A percentile compares a stretch with the other conserved stretches of the same genome.
phyloP scores from a whole-genome alignment of 2,888 invertebrate genomes.

The Orthosia gracilis region DNA sequence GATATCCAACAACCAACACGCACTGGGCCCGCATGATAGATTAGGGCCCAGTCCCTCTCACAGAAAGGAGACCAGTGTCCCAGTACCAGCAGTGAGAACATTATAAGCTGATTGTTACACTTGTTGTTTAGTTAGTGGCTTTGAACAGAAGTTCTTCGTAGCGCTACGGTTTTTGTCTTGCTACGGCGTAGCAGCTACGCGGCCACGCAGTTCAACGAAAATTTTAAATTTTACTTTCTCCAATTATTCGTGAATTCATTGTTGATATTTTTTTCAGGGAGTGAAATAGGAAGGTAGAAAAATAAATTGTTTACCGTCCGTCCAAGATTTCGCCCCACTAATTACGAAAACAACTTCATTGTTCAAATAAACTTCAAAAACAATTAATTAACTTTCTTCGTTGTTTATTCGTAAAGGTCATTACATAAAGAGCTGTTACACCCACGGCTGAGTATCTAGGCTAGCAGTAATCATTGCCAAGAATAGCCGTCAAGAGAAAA shows the following conservation, averaged over 20 bases:
- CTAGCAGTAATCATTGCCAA: not conserved
- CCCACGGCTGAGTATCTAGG: not conserved
- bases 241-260: too few species aligned
- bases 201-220: conserved; percentile 20
- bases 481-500: conserved; percentile 22
- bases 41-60: too few species aligned
- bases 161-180: not conserved
- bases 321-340: not conserved
- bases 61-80: too few species aligned
- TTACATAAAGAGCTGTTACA: conserved; percentile 22
- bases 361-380: conserved; percentile 26
- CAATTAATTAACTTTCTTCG: conserved; percentile 20
- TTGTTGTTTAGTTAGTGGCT: not conserved
- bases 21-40: too few species aligned
- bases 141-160: not conserved
- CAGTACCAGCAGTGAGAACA: too few species aligned
- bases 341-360: conserved; percentile 22
- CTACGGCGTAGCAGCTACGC: conserved; percentile 54
- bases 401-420: not conserved
- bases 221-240: not conserved
- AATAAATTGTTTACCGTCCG: conserved; percentile 1
- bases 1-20: too few species aligned
- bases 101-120: too few species aligned
- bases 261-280: too few species aligned
- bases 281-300: not conserved